Conservation (phyloP, 2,888 invertebrate genomes). For the Cyrtodaria siliqua region DNA sequence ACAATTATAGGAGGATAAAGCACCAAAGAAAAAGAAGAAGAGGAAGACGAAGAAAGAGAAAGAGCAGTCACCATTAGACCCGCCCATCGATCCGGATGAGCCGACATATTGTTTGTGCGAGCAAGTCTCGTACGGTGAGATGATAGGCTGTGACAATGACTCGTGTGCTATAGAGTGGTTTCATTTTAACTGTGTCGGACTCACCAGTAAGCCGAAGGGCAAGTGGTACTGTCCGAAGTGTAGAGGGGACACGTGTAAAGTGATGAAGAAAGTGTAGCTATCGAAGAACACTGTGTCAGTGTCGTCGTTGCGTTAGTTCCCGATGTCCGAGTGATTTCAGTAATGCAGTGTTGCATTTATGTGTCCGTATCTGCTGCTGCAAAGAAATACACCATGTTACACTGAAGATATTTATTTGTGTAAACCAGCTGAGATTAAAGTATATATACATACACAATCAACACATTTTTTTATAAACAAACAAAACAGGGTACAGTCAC, state of each 20-base stretch:
- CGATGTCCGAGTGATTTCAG: too few relatives aligned
- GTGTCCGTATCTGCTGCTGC: too few relatives aligned
- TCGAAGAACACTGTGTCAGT: too few relatives aligned
- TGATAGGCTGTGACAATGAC: conserved; percentile 99
- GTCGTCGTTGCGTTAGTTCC: too few relatives aligned
- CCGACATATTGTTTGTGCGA: conserved; percentile 98
- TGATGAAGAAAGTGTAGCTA: conserved; percentile 72
- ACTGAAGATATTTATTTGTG: too few relatives aligned
- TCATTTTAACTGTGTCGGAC: conserved; percentile 97
- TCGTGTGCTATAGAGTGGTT: conserved; percentile 99
- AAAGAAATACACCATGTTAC: too few relatives aligned
- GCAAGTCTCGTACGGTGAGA: conserved; percentile 96
- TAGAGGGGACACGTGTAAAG: conserved; percentile 91
- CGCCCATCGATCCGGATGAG: conserved; percentile 97
- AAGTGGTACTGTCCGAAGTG: conserved; percentile 99
- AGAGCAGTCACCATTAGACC: conserved; percentile 92
- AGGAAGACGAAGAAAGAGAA: conserved; percentile 81
- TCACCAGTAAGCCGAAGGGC: conserved; percentile 97
- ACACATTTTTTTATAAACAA: too few relatives aligned
- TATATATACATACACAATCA: too few relatives aligned
- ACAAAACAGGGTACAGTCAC: too few relatives aligned
- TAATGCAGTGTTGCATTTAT: too few relatives aligned
- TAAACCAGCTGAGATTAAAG: too few relatives aligned
- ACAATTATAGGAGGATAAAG: conserved; percentile 79
- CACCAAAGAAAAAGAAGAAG: conserved; percentile 88